Evolutionary conservation across 2,113 vertebrate species (phyloP).

Genomic region (Mesoclemmys tuberculata): DNA sequence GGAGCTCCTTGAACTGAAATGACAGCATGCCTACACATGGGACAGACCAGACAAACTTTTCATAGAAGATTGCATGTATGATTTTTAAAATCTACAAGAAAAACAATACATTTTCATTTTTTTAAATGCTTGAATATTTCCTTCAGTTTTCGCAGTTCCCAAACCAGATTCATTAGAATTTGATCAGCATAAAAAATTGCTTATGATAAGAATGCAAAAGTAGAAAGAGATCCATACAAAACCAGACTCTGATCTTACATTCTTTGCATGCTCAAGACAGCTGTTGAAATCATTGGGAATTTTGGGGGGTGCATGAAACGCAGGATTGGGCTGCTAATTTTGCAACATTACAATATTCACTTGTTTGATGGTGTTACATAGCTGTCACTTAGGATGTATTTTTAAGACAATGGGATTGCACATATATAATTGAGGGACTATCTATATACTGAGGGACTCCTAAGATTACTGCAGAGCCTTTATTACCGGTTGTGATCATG

Average conservation of each 20-base stretch:
- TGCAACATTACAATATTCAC: not conserved
- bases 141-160: not conserved
- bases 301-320: not conserved
- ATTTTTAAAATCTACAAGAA: not conserved
- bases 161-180: not conserved
- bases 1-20: not conserved
- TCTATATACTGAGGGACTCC: not conserved
- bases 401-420: not conserved
- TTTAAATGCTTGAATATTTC: not conserved
- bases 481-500: accelerated
- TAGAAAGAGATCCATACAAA: not conserved
- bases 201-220: not conserved
- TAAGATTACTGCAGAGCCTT: not conserved
- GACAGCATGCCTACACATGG: not conserved
- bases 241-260: not conserved
- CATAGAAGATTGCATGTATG: not conserved
- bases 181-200: not conserved
- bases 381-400: not conserved
- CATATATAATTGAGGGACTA: not conserved
- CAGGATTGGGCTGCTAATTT: not conserved
- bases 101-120: not conserved
- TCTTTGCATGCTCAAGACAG: not conserved
- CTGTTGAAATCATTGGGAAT: not conserved
- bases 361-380: not conserved
- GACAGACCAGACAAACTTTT: not conserved